Percentiles rank a stretch among this genome's conserved stretches.
phyloP scores from a whole-genome alignment of 2,797 vertebrate genomes.

The Pangasius mekongensis region DNA sequence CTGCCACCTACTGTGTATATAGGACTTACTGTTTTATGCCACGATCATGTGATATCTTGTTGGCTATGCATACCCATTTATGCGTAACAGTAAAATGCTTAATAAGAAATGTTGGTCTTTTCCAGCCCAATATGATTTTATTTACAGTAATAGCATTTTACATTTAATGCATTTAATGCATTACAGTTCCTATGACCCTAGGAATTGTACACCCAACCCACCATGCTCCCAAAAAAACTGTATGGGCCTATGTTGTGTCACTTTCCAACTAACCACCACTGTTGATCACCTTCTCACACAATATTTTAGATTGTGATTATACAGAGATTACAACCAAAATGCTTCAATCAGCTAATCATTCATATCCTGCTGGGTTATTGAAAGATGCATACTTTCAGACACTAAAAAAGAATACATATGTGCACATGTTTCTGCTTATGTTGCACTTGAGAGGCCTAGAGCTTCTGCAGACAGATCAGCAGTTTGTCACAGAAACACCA shows the following conservation, averaged over 20 bases:
- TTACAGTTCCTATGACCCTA: neutral
- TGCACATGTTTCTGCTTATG: conserved; percentile 45
- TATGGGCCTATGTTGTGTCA: neutral
- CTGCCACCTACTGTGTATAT: conserved; percentile 29
- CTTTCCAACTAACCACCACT: neutral
- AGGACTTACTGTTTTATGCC: conserved; percentile 6
- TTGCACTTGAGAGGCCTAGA: conserved; percentile 35
- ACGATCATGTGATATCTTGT: conserved; percentile 52
- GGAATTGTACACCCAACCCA: neutral
- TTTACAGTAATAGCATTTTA: conserved; percentile 24
- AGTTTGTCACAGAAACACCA: conserved; percentile 46
- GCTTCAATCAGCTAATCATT: neutral
- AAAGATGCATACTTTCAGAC: conserved; percentile 10
- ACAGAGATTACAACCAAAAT: neutral
- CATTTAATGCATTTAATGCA: neutral
- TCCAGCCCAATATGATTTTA: conserved; percentile 28
- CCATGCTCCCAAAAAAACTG: neutral
- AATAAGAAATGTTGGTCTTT: conserved; percentile 28
- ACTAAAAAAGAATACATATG: conserved; percentile 27
- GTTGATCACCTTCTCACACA: neutral
- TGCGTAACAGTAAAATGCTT: conserved; percentile 43
- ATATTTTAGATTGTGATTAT: neutral
- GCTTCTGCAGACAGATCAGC: conserved; percentile 32
- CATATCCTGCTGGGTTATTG: conserved; percentile 15
- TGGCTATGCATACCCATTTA: conserved; percentile 48